A percentile compares a stretch with the other conserved stretches of the same genome.
phyloP scores from a whole-genome alignment of 2,113 vertebrate species.

The Corythaeola cristata region DNA sequence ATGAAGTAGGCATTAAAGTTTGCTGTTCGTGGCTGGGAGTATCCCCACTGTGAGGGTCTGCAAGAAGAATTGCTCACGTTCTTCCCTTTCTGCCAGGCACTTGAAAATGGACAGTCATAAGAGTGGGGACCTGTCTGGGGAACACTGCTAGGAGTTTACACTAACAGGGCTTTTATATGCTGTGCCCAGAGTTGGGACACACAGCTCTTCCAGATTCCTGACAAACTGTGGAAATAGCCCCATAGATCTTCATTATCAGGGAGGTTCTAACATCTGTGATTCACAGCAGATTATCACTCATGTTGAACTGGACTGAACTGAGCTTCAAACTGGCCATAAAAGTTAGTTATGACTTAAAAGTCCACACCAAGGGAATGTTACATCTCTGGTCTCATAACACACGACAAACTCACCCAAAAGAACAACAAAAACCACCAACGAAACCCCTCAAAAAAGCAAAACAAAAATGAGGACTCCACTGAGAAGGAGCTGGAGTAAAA shows the following conservation, averaged over 20 bases:
- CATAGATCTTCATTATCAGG: background rate
- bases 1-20: background rate
- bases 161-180: background rate
- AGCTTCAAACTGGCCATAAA: background rate
- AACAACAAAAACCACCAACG: background rate
- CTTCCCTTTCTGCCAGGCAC: background rate
- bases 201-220: background rate
- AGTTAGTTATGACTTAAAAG: background rate
- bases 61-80: rapidly evolving
- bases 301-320: background rate
- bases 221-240: background rate
- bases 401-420: background rate
- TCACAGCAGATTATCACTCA: background rate
- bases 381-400: background rate
- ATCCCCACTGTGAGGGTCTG: too few relatives aligned
- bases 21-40: background rate
- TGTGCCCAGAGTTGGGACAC: too few relatives aligned
- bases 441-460: too few relatives aligned
- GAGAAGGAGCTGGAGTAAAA: background rate
- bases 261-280: background rate
- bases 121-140: background rate
- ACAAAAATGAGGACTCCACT: background rate
- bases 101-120: background rate
- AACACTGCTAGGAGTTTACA: background rate
- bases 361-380: background rate